Evolutionary conservation across 2,797 vertebrate species (phyloP).

Genomic region (Erethizon dorsatum): DNA sequence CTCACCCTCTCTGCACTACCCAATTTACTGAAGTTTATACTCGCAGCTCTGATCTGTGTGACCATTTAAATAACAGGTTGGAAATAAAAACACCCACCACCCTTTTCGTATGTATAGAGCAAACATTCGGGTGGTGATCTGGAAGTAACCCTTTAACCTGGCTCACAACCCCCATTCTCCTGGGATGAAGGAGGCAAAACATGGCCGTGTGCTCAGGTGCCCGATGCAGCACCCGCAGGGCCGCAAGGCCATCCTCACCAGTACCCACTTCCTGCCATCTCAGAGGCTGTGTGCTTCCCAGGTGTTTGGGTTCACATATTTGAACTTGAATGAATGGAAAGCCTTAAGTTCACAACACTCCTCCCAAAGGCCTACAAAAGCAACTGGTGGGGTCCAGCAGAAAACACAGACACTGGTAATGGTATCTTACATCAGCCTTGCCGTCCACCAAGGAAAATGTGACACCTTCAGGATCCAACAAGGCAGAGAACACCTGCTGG

Average conservation of each 20-base stretch:
- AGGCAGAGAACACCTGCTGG: background rate
- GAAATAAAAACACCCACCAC: background rate
- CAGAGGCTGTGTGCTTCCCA: background rate
- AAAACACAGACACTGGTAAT: background rate
- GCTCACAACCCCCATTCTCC: background rate
- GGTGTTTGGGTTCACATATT: background rate
- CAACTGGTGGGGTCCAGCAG: background rate
- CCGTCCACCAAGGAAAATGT: background rate
- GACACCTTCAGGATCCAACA: background rate
- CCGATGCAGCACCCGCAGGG: rapidly evolving
- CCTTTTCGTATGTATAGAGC: background rate
- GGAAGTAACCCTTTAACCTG: background rate
- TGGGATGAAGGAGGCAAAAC: background rate
- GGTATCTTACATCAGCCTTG: background rate
- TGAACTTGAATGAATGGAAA: background rate
- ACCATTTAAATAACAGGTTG: background rate
- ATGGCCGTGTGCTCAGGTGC: rapidly evolving
- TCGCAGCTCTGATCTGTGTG: background rate
- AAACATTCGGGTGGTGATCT: too few relatives aligned
- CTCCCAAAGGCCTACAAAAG: background rate
- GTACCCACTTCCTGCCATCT: background rate
- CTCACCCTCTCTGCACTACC: too few relatives aligned
- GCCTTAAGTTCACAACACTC: background rate
- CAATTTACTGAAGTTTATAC: background rate
- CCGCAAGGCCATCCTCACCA: background rate